phyloP scores from a whole-genome alignment of 2,113 vertebrate species.

The Prietella phreatophila region DNA sequence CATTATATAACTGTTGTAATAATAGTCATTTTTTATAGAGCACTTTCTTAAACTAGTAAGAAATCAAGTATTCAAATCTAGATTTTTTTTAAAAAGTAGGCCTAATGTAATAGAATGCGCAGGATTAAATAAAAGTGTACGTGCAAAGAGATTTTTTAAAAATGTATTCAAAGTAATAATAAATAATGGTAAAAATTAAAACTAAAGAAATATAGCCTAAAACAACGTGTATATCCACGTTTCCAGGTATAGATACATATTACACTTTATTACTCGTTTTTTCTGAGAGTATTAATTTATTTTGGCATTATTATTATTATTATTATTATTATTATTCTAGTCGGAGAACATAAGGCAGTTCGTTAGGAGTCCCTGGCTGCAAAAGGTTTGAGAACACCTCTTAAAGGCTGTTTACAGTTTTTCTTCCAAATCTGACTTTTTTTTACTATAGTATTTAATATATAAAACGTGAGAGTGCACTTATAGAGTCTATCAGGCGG shows the following conservation, averaged over 20 bases:
- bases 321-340: not conserved
- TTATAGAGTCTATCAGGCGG: not conserved
- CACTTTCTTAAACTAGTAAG: not conserved
- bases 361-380: not conserved
- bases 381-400: not conserved
- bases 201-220: not conserved
- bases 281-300: not conserved
- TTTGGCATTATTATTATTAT: not conserved
- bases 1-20: not conserved
- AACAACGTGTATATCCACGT: not conserved
- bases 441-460: too few species aligned
- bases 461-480: not conserved
- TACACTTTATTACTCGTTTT: not conserved
- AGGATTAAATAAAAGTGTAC: not conserved
- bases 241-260: not conserved
- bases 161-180: not conserved
- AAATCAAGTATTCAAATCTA: not conserved
- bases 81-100: not conserved
- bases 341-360: not conserved
- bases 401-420: not conserved
- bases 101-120: not conserved
- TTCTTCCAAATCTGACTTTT: not conserved
- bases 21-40: not conserved
- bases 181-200: not conserved
- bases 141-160: not conserved